These are phyloP conservation scores for Martes martes DNA, from an alignment of 2,113 vertebrate genomes.

Conservation along the genomic window DNA sequence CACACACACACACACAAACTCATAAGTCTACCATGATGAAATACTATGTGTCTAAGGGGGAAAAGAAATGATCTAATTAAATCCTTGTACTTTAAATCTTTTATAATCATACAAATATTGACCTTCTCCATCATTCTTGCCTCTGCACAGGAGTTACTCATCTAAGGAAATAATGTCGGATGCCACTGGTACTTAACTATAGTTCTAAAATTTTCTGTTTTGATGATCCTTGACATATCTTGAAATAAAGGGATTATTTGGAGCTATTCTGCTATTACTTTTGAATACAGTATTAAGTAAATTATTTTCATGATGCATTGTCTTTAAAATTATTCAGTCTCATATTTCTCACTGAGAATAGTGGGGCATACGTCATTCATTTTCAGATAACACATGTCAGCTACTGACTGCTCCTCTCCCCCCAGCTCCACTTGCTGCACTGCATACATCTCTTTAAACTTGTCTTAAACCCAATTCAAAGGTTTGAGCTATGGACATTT, in stretches of 20 bases:
- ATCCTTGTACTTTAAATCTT: slow-evolving; percentile 21
- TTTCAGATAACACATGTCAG: not conserved
- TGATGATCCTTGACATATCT: not conserved
- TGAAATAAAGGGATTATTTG: not conserved
- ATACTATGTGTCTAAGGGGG: not conserved
- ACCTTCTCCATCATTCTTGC: not conserved
- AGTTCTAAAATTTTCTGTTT: not conserved
- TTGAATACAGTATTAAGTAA: not conserved
- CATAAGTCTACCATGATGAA: slow-evolving; percentile 15
- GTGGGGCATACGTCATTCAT: not conserved
- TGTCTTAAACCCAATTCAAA: not conserved
- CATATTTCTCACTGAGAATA: not conserved
- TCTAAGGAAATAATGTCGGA: not conserved
- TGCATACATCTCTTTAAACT: not conserved
- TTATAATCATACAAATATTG: not conserved
- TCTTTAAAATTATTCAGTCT: not conserved
- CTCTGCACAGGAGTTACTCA: not conserved
- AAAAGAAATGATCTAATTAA: slow-evolving; percentile 48
- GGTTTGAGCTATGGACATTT: not conserved
- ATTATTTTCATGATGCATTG: not conserved
- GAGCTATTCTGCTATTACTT: not conserved
- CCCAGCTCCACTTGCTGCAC: accelerated
- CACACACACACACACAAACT: not conserved
- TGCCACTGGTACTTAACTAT: not conserved
- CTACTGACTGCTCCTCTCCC: not conserved